Conservation (phyloP, 2,113 vertebrate species). For the Pica pica region DNA sequence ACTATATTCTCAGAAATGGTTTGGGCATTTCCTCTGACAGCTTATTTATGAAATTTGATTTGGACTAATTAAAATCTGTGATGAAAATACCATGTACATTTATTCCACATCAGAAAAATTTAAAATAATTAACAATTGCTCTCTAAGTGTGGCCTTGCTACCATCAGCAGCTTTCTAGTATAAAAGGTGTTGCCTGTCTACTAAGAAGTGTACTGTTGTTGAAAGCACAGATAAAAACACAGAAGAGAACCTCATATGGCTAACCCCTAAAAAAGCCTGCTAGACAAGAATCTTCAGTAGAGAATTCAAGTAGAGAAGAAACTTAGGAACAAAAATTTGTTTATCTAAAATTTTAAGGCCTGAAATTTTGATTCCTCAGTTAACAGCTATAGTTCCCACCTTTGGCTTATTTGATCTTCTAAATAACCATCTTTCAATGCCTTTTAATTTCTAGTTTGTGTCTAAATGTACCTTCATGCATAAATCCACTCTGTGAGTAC, state of each 20-base stretch:
- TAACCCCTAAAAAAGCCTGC: not conserved
- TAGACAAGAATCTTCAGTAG: not conserved
- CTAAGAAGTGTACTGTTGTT: not conserved
- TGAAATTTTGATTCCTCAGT: not conserved
- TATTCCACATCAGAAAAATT: conserved; percentile 7
- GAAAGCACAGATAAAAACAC: not conserved
- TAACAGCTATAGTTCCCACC: not conserved
- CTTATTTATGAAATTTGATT: not conserved
- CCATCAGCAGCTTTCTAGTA: not conserved
- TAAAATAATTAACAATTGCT: not conserved
- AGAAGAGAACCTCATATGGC: not conserved
- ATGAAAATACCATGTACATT: not conserved
- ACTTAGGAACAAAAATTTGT: not conserved
- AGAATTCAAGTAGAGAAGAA: not conserved
- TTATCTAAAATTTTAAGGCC: not conserved
- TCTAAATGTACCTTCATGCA: not conserved
- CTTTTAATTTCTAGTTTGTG: not conserved
- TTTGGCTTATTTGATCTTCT: not conserved
- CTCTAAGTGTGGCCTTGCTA: not conserved
- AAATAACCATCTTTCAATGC: not conserved
- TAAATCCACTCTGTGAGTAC: not conserved
- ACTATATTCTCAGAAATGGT: not conserved
- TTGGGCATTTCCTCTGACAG: conserved; percentile 15
- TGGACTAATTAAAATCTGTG: conserved; percentile 28
- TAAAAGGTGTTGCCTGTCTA: not conserved